These are phyloP conservation scores for Ormyrus rosae DNA, from an alignment of 2,888 invertebrate species.

Conservation along the genomic window DNA sequence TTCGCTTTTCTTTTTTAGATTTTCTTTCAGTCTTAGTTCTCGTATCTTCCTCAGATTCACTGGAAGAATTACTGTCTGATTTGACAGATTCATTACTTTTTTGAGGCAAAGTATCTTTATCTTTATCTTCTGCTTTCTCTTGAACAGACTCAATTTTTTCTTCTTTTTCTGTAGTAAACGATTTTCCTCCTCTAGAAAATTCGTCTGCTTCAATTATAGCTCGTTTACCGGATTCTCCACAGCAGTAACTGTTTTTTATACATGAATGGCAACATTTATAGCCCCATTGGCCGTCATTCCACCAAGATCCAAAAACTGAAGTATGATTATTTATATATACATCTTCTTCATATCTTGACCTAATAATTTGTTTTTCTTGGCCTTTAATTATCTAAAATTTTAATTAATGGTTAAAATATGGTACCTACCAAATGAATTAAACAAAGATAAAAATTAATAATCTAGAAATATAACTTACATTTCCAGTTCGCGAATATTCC, in stretches of 20 bases:
- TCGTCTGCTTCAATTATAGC: conserved; percentile 59
- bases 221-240: conserved; percentile 83
- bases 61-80: conserved; percentile 45
- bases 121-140: conserved; percentile 61
- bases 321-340: conserved; percentile 94
- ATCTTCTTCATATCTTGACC: conserved; percentile 96
- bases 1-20: conserved; percentile 61
- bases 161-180: conserved; percentile 9
- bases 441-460: no score
- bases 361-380: conserved; percentile 90
- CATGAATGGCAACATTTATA: conserved; percentile 96
- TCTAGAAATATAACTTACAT: conserved; percentile 75
- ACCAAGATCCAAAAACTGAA: conserved; percentile 96
- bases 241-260: conserved; percentile 92
- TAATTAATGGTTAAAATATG: conserved; percentile 14
- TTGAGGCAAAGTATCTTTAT: conserved; percentile 59
- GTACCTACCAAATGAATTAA: not conserved
- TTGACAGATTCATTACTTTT: not conserved
- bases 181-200: not conserved
- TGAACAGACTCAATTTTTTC: conserved; percentile 11
- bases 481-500: conserved; percentile 96
- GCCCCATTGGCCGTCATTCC: conserved; percentile 96
- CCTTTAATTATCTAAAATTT: conserved; percentile 81
- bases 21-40: conserved; percentile 57
- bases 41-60: conserved; percentile 57